Percentiles rank a stretch among this genome's conserved stretches.
Conservation (phyloP, 2,797 vertebrate genomes). For the Ceyx erithaca region DNA sequence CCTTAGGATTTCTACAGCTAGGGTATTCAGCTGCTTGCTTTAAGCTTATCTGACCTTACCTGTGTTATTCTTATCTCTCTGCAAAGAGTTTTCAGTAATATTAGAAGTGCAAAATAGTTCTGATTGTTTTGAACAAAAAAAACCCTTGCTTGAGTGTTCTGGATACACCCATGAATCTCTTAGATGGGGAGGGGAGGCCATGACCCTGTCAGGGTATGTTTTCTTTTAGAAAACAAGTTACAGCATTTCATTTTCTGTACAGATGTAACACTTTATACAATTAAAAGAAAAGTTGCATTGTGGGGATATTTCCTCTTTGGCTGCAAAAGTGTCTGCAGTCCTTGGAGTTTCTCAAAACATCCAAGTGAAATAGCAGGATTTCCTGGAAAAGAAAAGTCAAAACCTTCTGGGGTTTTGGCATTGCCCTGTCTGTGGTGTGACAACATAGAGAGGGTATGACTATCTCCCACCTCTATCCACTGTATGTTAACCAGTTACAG, state of each 20-base stretch:
- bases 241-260: neutral
- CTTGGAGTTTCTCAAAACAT: neutral
- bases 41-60: slow-evolving; percentile 47
- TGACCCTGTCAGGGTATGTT: neutral
- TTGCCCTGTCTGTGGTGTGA: neutral
- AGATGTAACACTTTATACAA: neutral
- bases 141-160: neutral
- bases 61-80: neutral
- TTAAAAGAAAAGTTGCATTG: neutral
- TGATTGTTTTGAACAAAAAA: neutral
- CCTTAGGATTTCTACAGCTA: slow-evolving; percentile 6
- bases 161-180: neutral
- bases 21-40: slow-evolving; percentile 23
- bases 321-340: neutral
- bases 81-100: neutral
- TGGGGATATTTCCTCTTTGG: neutral
- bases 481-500: neutral
- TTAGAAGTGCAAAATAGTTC: neutral
- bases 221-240: neutral
- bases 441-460: neutral
- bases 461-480: neutral
- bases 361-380: neutral
- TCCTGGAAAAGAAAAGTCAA: neutral
- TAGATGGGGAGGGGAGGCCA: neutral
- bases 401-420: neutral